Percentiles rank a stretch among this genome's conserved stretches.
Conservation (phyloP, 2,888 invertebrate genomes). For the Malthinus flaveolus region DNA sequence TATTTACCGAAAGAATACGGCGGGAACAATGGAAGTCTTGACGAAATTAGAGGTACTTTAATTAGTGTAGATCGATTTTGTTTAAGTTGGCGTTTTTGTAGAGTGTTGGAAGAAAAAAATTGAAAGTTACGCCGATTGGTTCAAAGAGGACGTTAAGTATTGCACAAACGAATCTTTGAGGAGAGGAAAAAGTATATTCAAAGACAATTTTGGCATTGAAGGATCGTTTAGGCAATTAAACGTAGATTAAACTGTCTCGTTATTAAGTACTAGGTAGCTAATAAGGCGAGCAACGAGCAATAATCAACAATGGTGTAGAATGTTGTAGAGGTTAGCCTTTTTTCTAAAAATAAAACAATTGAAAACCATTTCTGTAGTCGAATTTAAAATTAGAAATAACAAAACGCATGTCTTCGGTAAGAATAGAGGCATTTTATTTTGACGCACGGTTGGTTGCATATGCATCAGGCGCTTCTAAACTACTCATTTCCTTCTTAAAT, state of each 20-base stretch:
- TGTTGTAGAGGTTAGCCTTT: too few relatives aligned
- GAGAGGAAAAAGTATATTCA: background rate
- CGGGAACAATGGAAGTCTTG: background rate
- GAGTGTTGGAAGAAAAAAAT: background rate
- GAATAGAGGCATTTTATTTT: too few relatives aligned
- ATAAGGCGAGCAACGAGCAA: too few relatives aligned
- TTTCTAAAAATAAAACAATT: too few relatives aligned
- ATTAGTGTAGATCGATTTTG: background rate
- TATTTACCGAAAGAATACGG: background rate
- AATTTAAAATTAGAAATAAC: too few relatives aligned
- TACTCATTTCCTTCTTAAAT: too few relatives aligned
- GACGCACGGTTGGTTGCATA: too few relatives aligned
- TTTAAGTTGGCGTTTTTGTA: background rate
- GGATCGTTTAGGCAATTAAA: background rate
- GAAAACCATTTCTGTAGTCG: too few relatives aligned
- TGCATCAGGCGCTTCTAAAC: too few relatives aligned
- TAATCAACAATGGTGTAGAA: too few relatives aligned
- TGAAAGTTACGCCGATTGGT: background rate
- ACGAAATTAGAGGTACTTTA: background rate
- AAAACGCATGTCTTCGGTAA: too few relatives aligned
- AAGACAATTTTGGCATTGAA: background rate
- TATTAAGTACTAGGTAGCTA: too few relatives aligned
- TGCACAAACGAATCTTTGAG: background rate
- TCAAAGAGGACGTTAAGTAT: background rate
- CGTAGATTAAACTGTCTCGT: background rate